Percentiles rank a stretch among this genome's conserved stretches.
These are phyloP conservation scores for Thryonomys swinderianus DNA, from an alignment of 2,113 vertebrate genomes.

Conservation along the genomic window DNA sequence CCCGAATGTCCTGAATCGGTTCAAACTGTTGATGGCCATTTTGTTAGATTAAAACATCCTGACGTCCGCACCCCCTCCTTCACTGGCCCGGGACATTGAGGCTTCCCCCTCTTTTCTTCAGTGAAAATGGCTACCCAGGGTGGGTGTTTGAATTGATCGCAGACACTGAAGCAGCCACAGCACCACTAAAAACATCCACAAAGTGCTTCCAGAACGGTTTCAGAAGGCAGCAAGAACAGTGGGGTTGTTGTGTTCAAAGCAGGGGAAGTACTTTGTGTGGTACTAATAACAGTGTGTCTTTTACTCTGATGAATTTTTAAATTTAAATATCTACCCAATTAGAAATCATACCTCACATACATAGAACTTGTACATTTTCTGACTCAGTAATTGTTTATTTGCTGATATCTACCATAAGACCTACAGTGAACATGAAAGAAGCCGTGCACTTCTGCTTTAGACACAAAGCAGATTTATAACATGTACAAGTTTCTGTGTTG, in stretches of 20 bases:
- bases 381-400: neutral
- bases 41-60: neutral
- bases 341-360: no score
- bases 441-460: neutral
- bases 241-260: no score
- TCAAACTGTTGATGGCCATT: neutral
- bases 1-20: neutral
- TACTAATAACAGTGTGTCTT: no score
- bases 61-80: neutral
- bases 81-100: neutral
- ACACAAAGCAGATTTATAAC: neutral
- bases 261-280: no score
- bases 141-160: neutral
- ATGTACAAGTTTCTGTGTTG: neutral
- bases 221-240: no score
- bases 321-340: no score
- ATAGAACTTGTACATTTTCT: neutral
- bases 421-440: neutral
- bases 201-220: no score
- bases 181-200: neutral
- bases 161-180: no score
- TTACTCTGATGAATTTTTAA: no score
- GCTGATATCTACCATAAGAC: neutral
- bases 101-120: neutral
- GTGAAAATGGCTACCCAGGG: neutral